Percentiles rank a stretch among this genome's conserved stretches.
Evolutionary conservation across 2,888 invertebrate genomes (phyloP).

Genomic region (Tenthredo amoena): DNA sequence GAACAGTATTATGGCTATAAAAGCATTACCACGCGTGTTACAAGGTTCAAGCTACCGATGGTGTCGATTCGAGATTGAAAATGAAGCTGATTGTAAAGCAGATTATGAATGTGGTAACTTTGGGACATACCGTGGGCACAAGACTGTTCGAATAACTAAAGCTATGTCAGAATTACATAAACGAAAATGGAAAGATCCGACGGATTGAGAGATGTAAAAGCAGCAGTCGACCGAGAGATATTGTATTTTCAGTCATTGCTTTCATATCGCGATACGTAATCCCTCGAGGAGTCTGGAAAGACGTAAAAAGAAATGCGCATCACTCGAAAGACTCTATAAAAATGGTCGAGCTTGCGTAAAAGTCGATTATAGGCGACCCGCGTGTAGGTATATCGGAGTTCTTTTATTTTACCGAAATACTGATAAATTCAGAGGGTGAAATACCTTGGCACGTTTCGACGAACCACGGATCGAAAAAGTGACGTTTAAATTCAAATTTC

Average conservation of each 20-base stretch:
- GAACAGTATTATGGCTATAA: no score
- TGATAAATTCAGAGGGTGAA: background rate
- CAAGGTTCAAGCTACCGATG: no score
- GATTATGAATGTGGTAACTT: no score
- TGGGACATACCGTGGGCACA: no score
- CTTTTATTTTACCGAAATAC: background rate
- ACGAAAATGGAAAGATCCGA: background rate
- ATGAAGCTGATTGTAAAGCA: no score
- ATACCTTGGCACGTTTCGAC: background rate
- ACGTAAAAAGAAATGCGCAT: background rate
- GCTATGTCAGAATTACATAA: background rate
- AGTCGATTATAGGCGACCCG: constrained; percentile 8
- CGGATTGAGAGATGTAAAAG: background rate
- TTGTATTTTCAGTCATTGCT: constrained; percentile 27
- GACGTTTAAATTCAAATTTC: constrained; percentile 7
- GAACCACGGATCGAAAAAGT: background rate
- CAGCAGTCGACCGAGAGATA: background rate
- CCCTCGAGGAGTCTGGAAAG: background rate
- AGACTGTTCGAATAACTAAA: background rate
- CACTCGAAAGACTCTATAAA: background rate
- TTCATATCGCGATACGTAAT: constrained; percentile 1
- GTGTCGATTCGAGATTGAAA: no score
- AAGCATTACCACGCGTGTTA: no score
- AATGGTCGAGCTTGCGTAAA: background rate
- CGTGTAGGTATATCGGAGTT: background rate